phyloP scores from a whole-genome alignment of 1,140 invertebrate species.

The Glossosoma conforme region DNA sequence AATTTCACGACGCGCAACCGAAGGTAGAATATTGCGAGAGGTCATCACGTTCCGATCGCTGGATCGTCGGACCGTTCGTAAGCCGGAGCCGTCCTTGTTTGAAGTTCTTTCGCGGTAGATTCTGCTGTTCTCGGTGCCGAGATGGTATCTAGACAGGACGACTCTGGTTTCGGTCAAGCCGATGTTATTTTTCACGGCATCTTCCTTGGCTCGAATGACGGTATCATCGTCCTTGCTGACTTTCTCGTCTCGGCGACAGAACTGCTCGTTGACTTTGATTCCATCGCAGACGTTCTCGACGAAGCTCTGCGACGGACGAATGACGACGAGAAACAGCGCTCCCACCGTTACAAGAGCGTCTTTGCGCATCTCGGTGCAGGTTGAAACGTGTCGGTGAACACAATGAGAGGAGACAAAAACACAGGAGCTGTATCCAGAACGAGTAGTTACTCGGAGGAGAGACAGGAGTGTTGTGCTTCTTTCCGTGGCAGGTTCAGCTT shows the following conservation, averaged over 20 bases:
- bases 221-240: slow-evolving; percentile 17
- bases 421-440: background rate
- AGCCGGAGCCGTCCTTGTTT: slow-evolving; percentile 21
- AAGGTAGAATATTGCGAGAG: background rate
- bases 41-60: background rate
- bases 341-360: slow-evolving; percentile 16
- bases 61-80: slow-evolving; percentile 6
- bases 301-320: slow-evolving; percentile 27
- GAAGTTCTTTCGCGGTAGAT: slow-evolving; percentile 30
- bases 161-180: slow-evolving; percentile 25
- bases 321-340: slow-evolving; percentile 20
- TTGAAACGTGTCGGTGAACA: background rate
- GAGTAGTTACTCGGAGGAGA: slow-evolving; percentile 4
- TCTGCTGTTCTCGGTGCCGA: slow-evolving; percentile 30
- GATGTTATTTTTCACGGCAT: slow-evolving; percentile 26
- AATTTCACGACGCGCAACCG: too few species aligned
- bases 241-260: slow-evolving; percentile 19
- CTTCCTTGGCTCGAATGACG: slow-evolving; percentile 24
- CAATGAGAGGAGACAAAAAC: background rate
- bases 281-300: slow-evolving; percentile 24
- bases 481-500: background rate
- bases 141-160: slow-evolving; percentile 27
- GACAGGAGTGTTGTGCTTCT: slow-evolving; percentile 15
- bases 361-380: slow-evolving; percentile 14
- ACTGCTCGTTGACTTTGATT: slow-evolving; percentile 12